phyloP scores from a whole-genome alignment of 2,113 vertebrate genomes.

The Sylvilagus bachmani region DNA sequence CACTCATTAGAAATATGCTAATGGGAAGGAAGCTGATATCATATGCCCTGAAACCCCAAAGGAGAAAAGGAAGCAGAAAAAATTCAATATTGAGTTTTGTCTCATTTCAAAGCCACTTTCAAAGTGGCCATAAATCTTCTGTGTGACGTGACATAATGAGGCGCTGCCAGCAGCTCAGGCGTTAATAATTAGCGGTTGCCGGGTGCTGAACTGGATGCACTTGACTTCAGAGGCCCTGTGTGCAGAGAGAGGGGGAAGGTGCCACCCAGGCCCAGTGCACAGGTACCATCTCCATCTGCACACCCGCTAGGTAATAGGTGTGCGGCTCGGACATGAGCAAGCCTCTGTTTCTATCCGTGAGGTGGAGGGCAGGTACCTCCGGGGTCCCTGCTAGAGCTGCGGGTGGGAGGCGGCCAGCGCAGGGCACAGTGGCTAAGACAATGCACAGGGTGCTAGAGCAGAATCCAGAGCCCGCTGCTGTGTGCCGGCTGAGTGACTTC shows the following conservation, averaged over 20 bases:
- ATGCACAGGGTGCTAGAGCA: accelerated
- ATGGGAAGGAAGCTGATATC: conserved; percentile 71
- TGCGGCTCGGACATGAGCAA: neutral
- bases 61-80: conserved; percentile 46
- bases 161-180: neutral
- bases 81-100: conserved; percentile 82
- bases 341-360: neutral
- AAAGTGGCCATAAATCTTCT: conserved; percentile 80
- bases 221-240: neutral
- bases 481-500: neutral
- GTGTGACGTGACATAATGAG: conserved; percentile 28
- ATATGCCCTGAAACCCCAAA: conserved; percentile 64
- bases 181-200: conserved; percentile 48
- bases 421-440: accelerated
- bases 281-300: neutral
- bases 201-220: neutral
- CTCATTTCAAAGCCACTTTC: conserved; percentile 82
- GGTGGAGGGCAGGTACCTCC: accelerated
- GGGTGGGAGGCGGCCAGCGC: accelerated
- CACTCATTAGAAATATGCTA: conserved; percentile 77
- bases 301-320: neutral
- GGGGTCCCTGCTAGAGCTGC: accelerated
- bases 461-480: neutral
- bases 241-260: neutral
- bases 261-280: accelerated